Evolutionary conservation across 2,888 invertebrate genomes (phyloP), one percentile per base, ranked within the genome.

Genomic region (Baccha elongata): DNA sequence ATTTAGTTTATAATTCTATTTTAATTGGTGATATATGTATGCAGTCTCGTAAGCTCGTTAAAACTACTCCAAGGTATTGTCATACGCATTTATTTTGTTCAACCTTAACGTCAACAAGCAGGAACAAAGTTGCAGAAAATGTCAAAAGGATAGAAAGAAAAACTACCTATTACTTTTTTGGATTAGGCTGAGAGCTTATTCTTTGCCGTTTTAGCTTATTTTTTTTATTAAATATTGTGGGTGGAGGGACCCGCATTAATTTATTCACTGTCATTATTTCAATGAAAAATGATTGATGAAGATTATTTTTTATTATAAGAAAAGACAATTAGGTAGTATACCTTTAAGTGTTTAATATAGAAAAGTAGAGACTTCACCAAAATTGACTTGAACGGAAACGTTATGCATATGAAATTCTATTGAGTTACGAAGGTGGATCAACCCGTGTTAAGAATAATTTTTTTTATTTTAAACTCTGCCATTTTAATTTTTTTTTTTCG

Each of bases 1-100:
- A 13, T 35, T 35, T 53, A 48, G 29, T 50, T 42, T 40, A 37
- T 71, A 52, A 62, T 71, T 60, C 19, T 11, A 50, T 60, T 42
- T 60, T 71, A 50, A 62, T 50, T 62, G 29, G 32, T n/a, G 48
- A 53, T 44, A 50, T 32, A 17, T n/a, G 21, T 6, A 26, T 29
- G 17, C 1, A 17, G 32, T 35, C 11, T 35, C 35, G 35, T 35
- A 35, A 42, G 0, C 11, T 53, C 35, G 53, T 53, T 8, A 52
- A 19, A 11, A 32, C 29, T 11, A 10, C 52, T 11, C 32, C 32
- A 32, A 50, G 35, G 19, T 35, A 21, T 53, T 23, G 23, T 32
- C 32, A 53, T 32, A 53, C 32, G 32, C 52, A 53, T 53, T 32
- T 52, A 17, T 50, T 10, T 26, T 50, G 26, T 29, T 52, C 52